Evolutionary conservation across 2,113 vertebrate species (phyloP), one percentile per base, ranked within the genome.

Genomic region (Alethe castanea): DNA sequence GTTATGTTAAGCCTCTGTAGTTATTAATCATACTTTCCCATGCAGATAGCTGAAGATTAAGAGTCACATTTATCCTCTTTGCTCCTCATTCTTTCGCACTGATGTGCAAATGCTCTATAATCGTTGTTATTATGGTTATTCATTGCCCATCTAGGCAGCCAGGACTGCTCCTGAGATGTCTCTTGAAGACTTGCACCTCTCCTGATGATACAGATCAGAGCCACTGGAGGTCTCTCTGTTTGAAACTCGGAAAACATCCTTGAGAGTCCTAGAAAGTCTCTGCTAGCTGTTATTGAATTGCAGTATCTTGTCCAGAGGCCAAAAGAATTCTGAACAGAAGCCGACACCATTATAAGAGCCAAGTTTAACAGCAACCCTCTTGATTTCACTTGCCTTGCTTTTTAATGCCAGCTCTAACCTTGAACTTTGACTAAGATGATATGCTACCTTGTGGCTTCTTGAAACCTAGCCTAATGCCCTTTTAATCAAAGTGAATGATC

Each of bases 21-120:
- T 96, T 96, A 96, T 96, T 97, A 96, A 96, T 96, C 95, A 95
- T 96, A 90, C 86, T 94, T 97, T 93, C 40, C 70, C 31, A 69
- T 94, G 79, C 89, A 92, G 86, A 95, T 81, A 97, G 89, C 59
- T 94, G 88, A 94, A 96, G 93, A 94, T 79, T 90, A 86, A 94
- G 81, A 77, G 67, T 80, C 80, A 62, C 53, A 84, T 92, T 94
- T 94, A 94, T 93, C 86, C 82, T 89, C 89, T 95, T 93, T 94
- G 71, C 45, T 92, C 70, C 56, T 92, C 70, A 69, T 94, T 95
- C 91, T 93, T 95, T 84, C 0, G 0, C 53, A 60, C 8, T 76
- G 72, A 85, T 60, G 57, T 91, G 50, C 70, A 82, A 88, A 91
- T 0, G 0, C 17, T 94, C 56, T 80, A 47, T 90, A 86, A 82